These are phyloP conservation scores for Rallus limicola DNA, from an alignment of 2,113 vertebrate genomes.

Conservation along the genomic window DNA sequence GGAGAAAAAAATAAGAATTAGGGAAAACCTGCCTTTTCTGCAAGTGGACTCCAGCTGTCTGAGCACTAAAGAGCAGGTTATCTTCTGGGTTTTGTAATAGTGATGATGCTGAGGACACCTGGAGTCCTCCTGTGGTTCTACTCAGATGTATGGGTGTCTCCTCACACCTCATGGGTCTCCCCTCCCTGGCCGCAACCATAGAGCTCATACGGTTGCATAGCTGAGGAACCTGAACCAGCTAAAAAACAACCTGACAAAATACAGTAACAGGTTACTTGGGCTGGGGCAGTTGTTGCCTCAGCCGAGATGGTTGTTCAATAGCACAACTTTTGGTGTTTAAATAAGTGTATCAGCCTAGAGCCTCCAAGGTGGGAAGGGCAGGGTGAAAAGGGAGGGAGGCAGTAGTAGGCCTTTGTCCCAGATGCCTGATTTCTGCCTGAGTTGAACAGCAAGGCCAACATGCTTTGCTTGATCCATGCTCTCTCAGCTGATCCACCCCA, in stretches of 20 bases:
- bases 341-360: background rate
- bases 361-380: background rate
- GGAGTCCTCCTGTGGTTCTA: background rate
- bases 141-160: fast-evolving
- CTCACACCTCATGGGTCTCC: background rate
- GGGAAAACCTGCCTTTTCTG: background rate
- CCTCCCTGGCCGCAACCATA: background rate
- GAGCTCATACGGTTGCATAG: fast-evolving
- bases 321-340: background rate
- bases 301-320: background rate
- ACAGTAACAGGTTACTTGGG: background rate
- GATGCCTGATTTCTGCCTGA: background rate
- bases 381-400: too few species aligned
- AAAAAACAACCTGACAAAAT: background rate
- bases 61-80: background rate
- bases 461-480: background rate
- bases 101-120: background rate
- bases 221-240: background rate
- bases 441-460: background rate
- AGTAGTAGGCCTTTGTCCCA: background rate
- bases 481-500: background rate
- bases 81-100: background rate
- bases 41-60: background rate
- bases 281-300: background rate
- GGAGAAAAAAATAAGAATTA: background rate